These are phyloP conservation scores for Esperia sulphurella DNA, from an alignment of 2,888 invertebrate species.

Conservation along the genomic window DNA sequence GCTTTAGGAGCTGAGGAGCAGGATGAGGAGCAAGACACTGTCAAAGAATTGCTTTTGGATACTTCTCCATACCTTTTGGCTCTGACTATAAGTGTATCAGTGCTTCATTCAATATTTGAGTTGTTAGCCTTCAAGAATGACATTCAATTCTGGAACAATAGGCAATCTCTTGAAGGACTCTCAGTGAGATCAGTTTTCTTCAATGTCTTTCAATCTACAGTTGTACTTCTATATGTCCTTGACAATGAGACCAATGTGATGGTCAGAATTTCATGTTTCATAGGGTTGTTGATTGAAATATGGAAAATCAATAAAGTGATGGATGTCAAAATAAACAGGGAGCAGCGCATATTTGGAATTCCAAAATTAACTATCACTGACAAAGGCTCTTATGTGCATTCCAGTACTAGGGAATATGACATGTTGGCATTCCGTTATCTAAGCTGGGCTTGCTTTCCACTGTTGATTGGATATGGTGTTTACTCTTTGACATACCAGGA, in stretches of 20 bases:
- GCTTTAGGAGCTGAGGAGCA: constrained; percentile 85
- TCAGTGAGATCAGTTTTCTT: constrained; percentile 99
- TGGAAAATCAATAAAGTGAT: constrained; percentile 99
- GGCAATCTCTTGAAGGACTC: constrained; percentile 97
- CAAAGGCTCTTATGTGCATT: constrained; percentile 97
- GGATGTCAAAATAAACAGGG: constrained; percentile 88
- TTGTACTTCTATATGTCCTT: constrained; percentile 96
- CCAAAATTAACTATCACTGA: constrained; percentile 91
- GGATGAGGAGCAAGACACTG: constrained; percentile 92
- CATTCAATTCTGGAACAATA: constrained; percentile 99
- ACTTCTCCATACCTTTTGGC: constrained; percentile 97
- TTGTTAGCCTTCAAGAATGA: constrained; percentile 99
- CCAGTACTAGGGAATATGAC: constrained; percentile 96
- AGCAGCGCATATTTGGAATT: constrained; percentile 87
- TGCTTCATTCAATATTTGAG: constrained; percentile 98
- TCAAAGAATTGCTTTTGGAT: constrained; percentile 96
- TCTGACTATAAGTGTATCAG: constrained; percentile 93
- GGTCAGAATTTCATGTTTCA: constrained; percentile 95
- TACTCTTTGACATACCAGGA: constrained; percentile 97
- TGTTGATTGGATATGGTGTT: constrained; percentile 94
- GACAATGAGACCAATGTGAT: constrained; percentile 99
- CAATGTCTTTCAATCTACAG: constrained; percentile 97
- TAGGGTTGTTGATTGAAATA: constrained; percentile 96
- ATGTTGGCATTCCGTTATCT: constrained; percentile 97
- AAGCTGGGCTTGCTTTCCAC: constrained; percentile 97